Base-by-base conservation (phyloP, 1,140 invertebrate genomes). In the Pygmarrhopalites habei region DNA sequence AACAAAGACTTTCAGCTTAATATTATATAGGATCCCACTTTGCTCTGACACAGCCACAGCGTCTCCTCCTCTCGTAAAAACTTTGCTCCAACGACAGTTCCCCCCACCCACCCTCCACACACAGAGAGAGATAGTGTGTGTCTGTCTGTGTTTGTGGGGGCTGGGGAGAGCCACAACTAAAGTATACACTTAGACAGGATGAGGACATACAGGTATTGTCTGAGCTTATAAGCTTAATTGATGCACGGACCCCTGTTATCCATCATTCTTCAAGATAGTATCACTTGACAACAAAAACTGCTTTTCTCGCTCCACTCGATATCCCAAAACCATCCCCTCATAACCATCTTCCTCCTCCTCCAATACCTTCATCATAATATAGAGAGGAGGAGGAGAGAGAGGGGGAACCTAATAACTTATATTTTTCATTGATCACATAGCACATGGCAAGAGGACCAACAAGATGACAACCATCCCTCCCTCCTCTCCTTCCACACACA, bases 201-300 rank as follows among this genome's bases (percentile, higher is more conserved):
- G 5, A 35, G 32, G 41, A 59, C 58, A 65, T 58, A 65, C 65
- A 67, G 65, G 65, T 67, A 67, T 67, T 67, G 65, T 67, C 56
- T 67, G 60, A 39, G 57, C 28, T 19, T 63, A 62, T 67, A 67
- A 67, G 62, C 65, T 67, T 67, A 67, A 67, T 67, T 67, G 65
- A 67, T 67, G 65, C 65, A 63, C 60, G 55, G 55, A 55, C 58
- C 61, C 52, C 32, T 41, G 58, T 56, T 64, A 67, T 67, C 66
- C 66, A 67, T 67, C 66, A 67, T 64, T 61, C 62, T 41, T 67
- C 62, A 64, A 60, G 62, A 60, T 61, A 47, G 57, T 61, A 57
- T 61, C 58, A 57, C 35, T 55, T 67, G 66, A 67, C 66, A 67
- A 64, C 66, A 67, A 67, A 61, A 64, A 67, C 58, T 47, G 58